Base-by-base conservation (phyloP, 2,113 vertebrate genomes). In the Etheostoma spectabile region DNA sequence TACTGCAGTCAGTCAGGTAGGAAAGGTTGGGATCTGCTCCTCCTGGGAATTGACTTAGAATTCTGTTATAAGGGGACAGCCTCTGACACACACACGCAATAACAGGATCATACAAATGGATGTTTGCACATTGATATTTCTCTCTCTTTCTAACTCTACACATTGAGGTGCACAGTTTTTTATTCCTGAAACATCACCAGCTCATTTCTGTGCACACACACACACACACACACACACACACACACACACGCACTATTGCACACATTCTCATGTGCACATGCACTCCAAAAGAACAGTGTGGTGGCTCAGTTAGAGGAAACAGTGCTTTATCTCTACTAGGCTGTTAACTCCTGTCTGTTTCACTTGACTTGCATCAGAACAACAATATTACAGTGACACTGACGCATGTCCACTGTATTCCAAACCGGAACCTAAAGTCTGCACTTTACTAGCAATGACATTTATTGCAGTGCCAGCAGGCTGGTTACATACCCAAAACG, bases 321-420 rank as follows among this genome's bases (percentile, higher is more conserved):
- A 4, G 76, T 75, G 81, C 77, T 86, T 88, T 86, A 86, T 84
- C 80, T 90, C 76, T 57, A 49, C 48, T 65, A 67, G 66, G 70
- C 79, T 87, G 84, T 90, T 88, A 88, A 84, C 85, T 63, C 65
- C 82, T 82, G 68, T 89, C 89, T 84, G 89, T 89, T 90, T 86
- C 86, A 83, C 84, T 88, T 90, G 80, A 87, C 84, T 90, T 87
- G 80, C 86, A 89, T 91, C 88, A 91, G 85, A 92, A 89, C 30
- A 81, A 85, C 69, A 76, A 71, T 74, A 80, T 84, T 73, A 69
- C 68, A 35, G 76, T 75, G 86, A 87, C 81, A 74, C 64, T 77
- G 86, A 83, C 62, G 21, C 46, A 80, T 84, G 70, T 84, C 68
- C 53, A 57, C 80, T 53, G 22, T 76, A 61, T 84, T 70, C 77